Conservation (phyloP, 2,797 vertebrate genomes). For the Huso huso region DNA sequence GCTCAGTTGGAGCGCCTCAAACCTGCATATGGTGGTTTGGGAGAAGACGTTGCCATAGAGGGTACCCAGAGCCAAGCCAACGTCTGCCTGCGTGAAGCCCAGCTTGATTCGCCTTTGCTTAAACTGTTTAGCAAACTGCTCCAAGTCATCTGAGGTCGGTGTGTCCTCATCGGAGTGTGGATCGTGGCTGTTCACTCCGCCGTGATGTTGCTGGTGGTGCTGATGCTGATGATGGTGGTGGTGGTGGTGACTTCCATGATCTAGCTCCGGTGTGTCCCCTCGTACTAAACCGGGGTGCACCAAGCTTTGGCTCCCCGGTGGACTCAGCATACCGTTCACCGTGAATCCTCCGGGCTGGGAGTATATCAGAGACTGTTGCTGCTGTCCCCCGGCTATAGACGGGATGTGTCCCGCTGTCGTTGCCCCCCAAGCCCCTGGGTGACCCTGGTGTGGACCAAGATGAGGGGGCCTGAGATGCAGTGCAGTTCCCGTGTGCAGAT, state of each 20-base stretch:
- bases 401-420: conserved; percentile 70
- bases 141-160: conserved; percentile 86
- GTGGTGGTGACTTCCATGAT: conserved; percentile 68
- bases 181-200: conserved; percentile 69
- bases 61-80: conserved; percentile 78
- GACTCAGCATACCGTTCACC: conserved; percentile 92
- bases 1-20: conserved; percentile 79
- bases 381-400: conserved; percentile 62
- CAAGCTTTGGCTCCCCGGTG: conserved; percentile 76
- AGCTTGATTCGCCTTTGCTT: conserved; percentile 87
- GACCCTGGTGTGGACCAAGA: conserved; percentile 63
- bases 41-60: conserved; percentile 85
- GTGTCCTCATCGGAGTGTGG: conserved; percentile 89
- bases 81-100: conserved; percentile 85
- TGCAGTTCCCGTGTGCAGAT: conserved; percentile 82
- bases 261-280: conserved; percentile 82
- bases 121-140: conserved; percentile 90
- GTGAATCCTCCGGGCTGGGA: conserved; percentile 90
- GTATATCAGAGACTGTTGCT: conserved; percentile 85
- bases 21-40: conserved; percentile 83
- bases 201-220: conserved; percentile 60
- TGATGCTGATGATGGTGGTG: conserved; percentile 56
- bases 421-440: conserved; percentile 77
- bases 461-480: conserved; percentile 73
- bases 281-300: conserved; percentile 85